Base-by-base conservation (phyloP, 2,113 vertebrate genomes). In the Marcusenius ussheri region DNA sequence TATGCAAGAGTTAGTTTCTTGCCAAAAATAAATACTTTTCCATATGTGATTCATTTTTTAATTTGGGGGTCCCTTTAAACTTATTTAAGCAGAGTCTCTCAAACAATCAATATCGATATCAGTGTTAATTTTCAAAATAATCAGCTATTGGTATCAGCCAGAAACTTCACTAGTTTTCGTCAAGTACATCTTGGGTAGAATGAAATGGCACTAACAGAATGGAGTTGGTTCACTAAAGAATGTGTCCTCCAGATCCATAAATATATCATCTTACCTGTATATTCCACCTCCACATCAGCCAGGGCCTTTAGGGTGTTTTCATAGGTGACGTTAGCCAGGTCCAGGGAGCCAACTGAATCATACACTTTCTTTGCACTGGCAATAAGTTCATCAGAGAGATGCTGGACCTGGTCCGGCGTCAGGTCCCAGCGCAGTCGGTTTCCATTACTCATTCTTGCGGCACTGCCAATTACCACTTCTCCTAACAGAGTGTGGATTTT, bases 261-360 rank as follows among this genome's bases (percentile, higher is more conserved):
- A 62, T 62, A 62, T 62, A 24, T 62, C 2, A 31, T 70, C 93
- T 24, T 49, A 99, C 98, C 98, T 0, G 98, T 98, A 91, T 99
- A 99, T 0, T 97, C 96, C 42, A 98, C 97, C 91, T 99, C 98
- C 89, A 97, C 97, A 0, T 98, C 97, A 0, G 98, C 98, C 62
- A 99, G 95, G 0, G 96, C 97, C 93, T 98, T 97, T 49, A 99
- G 95, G 0, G 97, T 98, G 94, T 96, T 99, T 66, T 97, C 96
- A 0, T 96, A 97, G 90, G 93, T 96, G 88, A 99, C 97, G 0
- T 93, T 90, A 0, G 94, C 93, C 0, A 95, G 90, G 2, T 95
- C 94, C 93, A 98, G 96, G 0, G 92, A 83, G 0, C 98, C 98
- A 66, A 99, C 97, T 0, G n/a, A 31, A 93, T 99, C 98, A 5